These are phyloP conservation scores for Tribolium freemani DNA, from an alignment of 2,888 invertebrate species.

Conservation along the genomic window DNA sequence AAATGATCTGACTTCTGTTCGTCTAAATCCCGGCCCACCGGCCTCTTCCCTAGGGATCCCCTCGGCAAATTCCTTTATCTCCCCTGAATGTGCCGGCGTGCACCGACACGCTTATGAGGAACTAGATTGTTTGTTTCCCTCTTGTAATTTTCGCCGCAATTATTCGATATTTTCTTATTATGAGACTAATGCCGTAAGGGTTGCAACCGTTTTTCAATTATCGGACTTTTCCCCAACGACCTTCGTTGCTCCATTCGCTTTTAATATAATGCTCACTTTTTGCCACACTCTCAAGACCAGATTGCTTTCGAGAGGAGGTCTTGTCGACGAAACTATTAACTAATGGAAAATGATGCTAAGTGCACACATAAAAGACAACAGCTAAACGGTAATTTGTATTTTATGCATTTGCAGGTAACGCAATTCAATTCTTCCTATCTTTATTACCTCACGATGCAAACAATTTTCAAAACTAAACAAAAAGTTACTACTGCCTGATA, in stretches of 20 bases:
- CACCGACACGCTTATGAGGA: conserved; percentile 35
- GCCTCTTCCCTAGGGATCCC: conserved; percentile 52
- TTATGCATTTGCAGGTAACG: background rate
- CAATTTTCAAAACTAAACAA: too few relatives aligned
- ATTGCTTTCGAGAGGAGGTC: background rate
- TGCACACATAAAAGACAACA: background rate
- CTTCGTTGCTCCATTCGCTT: conserved; percentile 7
- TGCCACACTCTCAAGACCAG: background rate
- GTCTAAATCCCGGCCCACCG: conserved; percentile 57
- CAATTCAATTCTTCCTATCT: background rate
- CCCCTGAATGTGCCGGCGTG: conserved; percentile 36
- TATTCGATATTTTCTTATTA: conserved; percentile 42
- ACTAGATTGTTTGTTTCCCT: conserved; percentile 44
- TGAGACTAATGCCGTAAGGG: conserved; percentile 37
- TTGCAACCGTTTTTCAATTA: conserved; percentile 38
- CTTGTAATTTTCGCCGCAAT: conserved; percentile 42
- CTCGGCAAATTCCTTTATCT: conserved; percentile 57
- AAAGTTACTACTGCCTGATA: too few relatives aligned
- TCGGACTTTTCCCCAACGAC: background rate
- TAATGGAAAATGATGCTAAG: background rate
- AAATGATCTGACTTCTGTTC: conserved; percentile 62
- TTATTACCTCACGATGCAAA: background rate
- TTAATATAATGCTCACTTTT: conserved; percentile 20
- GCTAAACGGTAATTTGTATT: background rate
- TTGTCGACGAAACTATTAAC: conserved; percentile 1